These are phyloP conservation scores for Sebastes steindachneri DNA, from an alignment of 2,797 vertebrate genomes.

Conservation along the genomic window DNA sequence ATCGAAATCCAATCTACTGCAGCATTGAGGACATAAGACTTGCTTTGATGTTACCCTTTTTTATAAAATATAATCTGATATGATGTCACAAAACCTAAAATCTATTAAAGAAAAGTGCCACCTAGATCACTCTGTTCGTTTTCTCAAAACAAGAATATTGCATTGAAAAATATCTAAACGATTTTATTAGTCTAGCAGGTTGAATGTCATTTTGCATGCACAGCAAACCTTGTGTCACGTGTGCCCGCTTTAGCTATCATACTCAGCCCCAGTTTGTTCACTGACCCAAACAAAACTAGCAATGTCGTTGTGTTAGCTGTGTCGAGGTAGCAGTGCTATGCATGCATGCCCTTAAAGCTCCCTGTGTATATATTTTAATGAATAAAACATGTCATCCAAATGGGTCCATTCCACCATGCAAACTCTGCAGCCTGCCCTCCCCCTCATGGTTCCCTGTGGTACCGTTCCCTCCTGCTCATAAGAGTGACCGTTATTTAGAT, in stretches of 20 bases:
- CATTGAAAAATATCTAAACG: background rate
- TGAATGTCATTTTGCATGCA: constrained; percentile 17
- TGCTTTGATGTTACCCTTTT: background rate
- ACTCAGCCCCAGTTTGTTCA: constrained; percentile 45
- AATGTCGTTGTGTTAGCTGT: constrained; percentile 38
- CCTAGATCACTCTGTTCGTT: background rate
- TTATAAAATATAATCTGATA: background rate
- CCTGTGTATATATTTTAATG: constrained; percentile 47
- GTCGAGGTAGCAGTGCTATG: constrained; percentile 38
- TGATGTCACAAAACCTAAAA: background rate
- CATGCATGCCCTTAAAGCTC: constrained; percentile 55
- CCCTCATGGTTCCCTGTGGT: background rate
- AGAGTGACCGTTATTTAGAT: background rate
- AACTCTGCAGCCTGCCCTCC: background rate
- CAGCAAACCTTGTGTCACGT: background rate
- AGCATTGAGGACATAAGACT: background rate
- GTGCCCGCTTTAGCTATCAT: constrained; percentile 23
- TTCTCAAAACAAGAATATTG: background rate
- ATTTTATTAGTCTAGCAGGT: background rate
- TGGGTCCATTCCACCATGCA: constrained; percentile 28
- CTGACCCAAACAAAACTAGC: constrained; percentile 62
- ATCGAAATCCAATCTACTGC: constrained; percentile 8
- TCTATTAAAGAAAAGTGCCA: background rate
- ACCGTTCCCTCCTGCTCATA: background rate
- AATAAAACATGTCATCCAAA: constrained; percentile 74